phyloP scores from a whole-genome alignment of 1,140 invertebrate genomes.

The Medauroidea extradentata region DNA sequence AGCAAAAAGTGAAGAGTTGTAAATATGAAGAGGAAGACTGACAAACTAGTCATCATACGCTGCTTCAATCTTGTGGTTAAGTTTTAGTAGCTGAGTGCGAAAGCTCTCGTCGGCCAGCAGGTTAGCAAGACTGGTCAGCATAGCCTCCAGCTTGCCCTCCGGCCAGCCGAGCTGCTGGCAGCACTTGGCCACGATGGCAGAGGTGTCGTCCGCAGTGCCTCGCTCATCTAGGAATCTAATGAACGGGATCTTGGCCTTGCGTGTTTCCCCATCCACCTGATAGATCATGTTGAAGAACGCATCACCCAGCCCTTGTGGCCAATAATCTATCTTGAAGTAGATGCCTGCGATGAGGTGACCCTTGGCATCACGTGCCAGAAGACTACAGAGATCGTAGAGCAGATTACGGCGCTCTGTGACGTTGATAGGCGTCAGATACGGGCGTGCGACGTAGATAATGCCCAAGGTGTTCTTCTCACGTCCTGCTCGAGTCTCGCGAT shows the following conservation, averaged over 20 bases:
- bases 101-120: slow-evolving; percentile 70
- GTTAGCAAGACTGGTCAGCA: slow-evolving; percentile 58
- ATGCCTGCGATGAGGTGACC: slow-evolving; percentile 75
- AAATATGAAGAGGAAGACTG: no score
- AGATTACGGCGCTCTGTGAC: slow-evolving; percentile 85
- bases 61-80: slow-evolving; percentile 68
- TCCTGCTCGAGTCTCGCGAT: slow-evolving; percentile 59
- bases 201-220: slow-evolving; percentile 43
- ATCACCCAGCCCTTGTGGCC: slow-evolving; percentile 40
- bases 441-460: slow-evolving; percentile 70
- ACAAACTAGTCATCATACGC: slow-evolving; percentile 63
- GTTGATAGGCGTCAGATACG: slow-evolving; percentile 75
- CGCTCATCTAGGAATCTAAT: slow-evolving; percentile 41
- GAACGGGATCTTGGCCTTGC: slow-evolving; percentile 65
- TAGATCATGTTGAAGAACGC: slow-evolving; percentile 73
- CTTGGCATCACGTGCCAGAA: slow-evolving; percentile 73
- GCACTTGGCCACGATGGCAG: slow-evolving; percentile 48
- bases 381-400: slow-evolving; percentile 80
- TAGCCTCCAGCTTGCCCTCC: slow-evolving; percentile 54
- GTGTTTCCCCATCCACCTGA: slow-evolving; percentile 56
- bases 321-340: slow-evolving; percentile 68
- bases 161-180: slow-evolving; percentile 65
- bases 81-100: slow-evolving; percentile 61
- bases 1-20: no score
- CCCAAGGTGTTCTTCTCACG: slow-evolving; percentile 47